phyloP scores from a whole-genome alignment of 1,140 invertebrate species.

The Pseudoatta argentina region DNA sequence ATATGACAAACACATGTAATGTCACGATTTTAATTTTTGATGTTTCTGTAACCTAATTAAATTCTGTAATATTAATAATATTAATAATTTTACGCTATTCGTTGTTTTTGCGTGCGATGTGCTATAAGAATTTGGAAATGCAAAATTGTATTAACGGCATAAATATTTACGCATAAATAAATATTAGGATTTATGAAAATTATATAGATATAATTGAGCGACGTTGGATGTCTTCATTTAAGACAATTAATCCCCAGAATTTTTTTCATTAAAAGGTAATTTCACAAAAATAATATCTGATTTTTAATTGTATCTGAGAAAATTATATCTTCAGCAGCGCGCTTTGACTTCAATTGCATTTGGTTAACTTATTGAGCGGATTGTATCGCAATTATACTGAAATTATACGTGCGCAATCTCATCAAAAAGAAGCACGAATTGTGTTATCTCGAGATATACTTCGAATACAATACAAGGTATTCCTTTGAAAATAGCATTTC shows the following conservation, averaged over 20 bases:
- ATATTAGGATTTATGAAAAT: not conserved
- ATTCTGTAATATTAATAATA: not conserved
- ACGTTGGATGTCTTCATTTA: not conserved
- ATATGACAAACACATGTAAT: not conserved
- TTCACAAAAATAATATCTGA: not conserved
- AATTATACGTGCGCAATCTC: not conserved
- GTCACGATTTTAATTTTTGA: conserved; percentile 2
- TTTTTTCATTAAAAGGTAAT: not conserved
- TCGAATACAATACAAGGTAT: not conserved
- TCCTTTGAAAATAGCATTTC: not conserved
- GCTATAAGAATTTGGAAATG: not conserved
- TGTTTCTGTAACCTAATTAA: conserved; percentile 30
- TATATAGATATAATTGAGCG: not conserved
- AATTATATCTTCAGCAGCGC: not conserved
- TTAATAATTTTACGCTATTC: not conserved
- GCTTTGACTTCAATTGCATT: not conserved
- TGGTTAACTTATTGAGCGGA: not conserved
- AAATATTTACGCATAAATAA: not conserved
- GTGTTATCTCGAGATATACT: not conserved
- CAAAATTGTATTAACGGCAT: not conserved
- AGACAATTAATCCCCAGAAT: not conserved
- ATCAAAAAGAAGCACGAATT: conserved; percentile 16
- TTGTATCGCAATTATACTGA: no score
- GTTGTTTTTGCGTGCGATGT: not conserved
- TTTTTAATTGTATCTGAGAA: not conserved